phyloP scores from a whole-genome alignment of 2,113 vertebrate genomes.

The Notothenia rossii region DNA sequence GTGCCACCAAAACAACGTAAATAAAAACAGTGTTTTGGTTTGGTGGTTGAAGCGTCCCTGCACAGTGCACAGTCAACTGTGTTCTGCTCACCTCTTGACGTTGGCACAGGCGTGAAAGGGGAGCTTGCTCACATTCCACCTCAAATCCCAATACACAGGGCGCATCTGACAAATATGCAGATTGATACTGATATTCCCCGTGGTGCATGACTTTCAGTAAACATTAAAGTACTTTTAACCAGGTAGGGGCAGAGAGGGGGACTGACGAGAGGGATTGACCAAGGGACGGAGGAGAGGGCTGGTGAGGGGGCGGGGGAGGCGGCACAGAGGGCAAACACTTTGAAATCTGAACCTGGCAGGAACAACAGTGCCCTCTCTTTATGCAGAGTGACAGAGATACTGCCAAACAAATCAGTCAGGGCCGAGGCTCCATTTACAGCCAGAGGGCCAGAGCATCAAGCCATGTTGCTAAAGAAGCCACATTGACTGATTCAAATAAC shows the following conservation, averaged over 20 bases:
- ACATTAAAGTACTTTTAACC: conserved; percentile 45
- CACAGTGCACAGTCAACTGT: not conserved
- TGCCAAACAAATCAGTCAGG: conserved; percentile 65
- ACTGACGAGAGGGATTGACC: conserved; percentile 31
- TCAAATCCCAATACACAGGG: conserved; percentile 49
- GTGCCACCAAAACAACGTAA: not conserved
- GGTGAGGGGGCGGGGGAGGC: conserved; percentile 27
- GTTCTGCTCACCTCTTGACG: conserved; percentile 29
- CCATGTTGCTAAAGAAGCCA: conserved; percentile 9
- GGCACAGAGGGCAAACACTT: conserved; percentile 57
- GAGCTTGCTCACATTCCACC: conserved; percentile 51
- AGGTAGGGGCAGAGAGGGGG: conserved; percentile 47
- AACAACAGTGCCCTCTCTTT: conserved; percentile 76
- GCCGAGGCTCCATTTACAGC: conserved; percentile 40
- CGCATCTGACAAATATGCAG: conserved; percentile 62
- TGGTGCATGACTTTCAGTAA: conserved; percentile 58
- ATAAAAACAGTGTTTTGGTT: not conserved
- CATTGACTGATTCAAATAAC: not conserved
- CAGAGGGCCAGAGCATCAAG: conserved; percentile 18
- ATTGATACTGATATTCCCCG: conserved; percentile 66
- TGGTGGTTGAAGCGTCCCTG: not conserved
- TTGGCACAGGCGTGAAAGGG: conserved; percentile 54
- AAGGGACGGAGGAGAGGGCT: conserved; percentile 16
- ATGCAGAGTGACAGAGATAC: conserved; percentile 68
- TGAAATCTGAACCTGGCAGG: conserved; percentile 72